These are phyloP conservation scores for Poecilia velifera DNA, from an alignment of 2,797 vertebrate genomes.

Conservation along the genomic window DNA sequence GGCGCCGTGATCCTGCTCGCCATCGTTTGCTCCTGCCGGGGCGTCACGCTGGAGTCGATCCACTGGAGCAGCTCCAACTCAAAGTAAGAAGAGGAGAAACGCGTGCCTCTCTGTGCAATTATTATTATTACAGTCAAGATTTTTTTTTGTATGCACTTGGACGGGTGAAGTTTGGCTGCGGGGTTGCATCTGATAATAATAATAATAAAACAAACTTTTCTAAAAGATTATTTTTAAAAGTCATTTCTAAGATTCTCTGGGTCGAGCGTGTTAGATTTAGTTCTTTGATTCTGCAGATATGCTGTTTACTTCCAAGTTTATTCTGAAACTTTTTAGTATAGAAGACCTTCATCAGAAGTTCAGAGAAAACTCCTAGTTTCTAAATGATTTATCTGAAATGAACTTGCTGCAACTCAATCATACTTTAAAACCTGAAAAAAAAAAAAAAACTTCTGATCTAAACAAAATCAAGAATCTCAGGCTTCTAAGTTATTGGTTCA, in stretches of 20 bases:
- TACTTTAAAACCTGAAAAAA: not conserved
- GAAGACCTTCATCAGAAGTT: not conserved
- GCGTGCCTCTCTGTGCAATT: constrained; percentile 4
- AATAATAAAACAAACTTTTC: not conserved
- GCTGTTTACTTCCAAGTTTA: not conserved
- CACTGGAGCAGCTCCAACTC: constrained; percentile 82
- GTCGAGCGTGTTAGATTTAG: not conserved
- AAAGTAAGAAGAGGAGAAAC: constrained; percentile 73
- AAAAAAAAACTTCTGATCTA: not conserved
- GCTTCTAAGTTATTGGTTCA: not conserved
- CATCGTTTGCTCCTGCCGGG: constrained; percentile 58
- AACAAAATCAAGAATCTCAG: not conserved
- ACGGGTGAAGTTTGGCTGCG: not conserved
- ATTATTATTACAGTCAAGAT: not conserved
- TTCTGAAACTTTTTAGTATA: not conserved
- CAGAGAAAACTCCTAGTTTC: not conserved
- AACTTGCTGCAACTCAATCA: not conserved
- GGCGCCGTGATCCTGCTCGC: constrained; percentile 60
- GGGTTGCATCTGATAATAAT: not conserved
- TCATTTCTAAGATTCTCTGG: not conserved
- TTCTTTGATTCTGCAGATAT: not conserved
- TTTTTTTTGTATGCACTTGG: not conserved
- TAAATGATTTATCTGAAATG: not conserved
- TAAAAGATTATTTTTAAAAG: not conserved
- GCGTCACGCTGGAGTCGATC: constrained; percentile 79